Percentiles rank a stretch among this genome's conserved stretches.
These are phyloP conservation scores for Anguilla pacifica DNA, from an alignment of 2,797 vertebrate species.

Conservation along the genomic window DNA sequence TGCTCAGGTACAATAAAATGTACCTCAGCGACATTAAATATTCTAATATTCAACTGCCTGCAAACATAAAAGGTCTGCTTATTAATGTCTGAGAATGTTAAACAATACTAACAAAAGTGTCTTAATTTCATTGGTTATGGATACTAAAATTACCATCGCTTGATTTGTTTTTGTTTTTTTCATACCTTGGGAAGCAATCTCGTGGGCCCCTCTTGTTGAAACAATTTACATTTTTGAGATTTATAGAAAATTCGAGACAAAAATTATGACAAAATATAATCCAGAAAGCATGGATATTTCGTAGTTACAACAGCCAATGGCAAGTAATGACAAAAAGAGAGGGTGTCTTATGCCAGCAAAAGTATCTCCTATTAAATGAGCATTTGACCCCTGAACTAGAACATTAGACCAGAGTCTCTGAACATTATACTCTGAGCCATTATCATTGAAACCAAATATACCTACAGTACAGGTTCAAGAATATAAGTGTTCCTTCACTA, in stretches of 20 bases:
- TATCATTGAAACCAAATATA: constrained; percentile 52
- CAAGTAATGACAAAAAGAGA: background rate
- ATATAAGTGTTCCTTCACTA: constrained; percentile 51
- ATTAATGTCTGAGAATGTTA: too few relatives aligned
- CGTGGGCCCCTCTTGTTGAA: too few relatives aligned
- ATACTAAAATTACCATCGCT: too few relatives aligned
- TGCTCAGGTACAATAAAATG: too few relatives aligned
- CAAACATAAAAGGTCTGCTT: too few relatives aligned
- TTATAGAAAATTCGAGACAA: background rate
- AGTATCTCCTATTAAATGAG: background rate
- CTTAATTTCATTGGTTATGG: too few relatives aligned
- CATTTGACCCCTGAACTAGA: background rate
- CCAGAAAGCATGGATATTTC: background rate
- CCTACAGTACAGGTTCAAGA: constrained; percentile 31
- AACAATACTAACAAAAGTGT: too few relatives aligned
- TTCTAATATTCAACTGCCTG: too few relatives aligned
- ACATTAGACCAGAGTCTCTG: background rate
- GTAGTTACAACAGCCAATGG: background rate
- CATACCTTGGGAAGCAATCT: too few relatives aligned
- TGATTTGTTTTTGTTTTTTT: too few relatives aligned
- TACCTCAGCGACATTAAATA: too few relatives aligned
- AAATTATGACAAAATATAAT: background rate
- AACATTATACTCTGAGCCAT: constrained; percentile 12
- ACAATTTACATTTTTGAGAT: too few relatives aligned
- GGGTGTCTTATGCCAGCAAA: background rate